Base-by-base conservation (phyloP, 2,888 invertebrate genomes). In the Phorcus lineatus region DNA sequence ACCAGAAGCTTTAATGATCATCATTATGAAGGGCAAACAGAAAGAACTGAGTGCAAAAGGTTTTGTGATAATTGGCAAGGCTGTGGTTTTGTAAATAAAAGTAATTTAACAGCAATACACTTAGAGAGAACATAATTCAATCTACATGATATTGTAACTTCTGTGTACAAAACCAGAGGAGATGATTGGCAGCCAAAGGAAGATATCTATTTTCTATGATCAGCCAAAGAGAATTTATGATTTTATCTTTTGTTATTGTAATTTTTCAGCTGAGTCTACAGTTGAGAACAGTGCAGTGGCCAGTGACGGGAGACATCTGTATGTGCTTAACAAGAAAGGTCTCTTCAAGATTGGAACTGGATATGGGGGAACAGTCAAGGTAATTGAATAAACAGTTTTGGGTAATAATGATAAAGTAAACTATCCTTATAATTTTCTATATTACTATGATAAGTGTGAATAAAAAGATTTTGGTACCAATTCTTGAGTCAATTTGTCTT, bases 261-360 rank as follows among this genome's bases (percentile, higher is more conserved):
- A 22, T 22, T 28, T 74, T 80, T 76, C 77, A 80, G 84, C 79
- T 52, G 81, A 81, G 16, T 74, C 78, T 47, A 62, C 74, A n/a
- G 83, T 83, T 9, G 86, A 84, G 74, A 83, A 82, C 77, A 84
- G 85, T 80, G 91, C 93, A 3, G 94, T 98, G 90, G 96, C 97
- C 9, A 97, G 97, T 86, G 98, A 99, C 93, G 99, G 99, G 13
- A 96, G 96, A 85, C 98, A 95, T 93, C 94, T 99, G 78, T 99
- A 97, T 93, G 94, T 99, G 40, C 96, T 97, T 88, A 93, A 92
- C 82, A 89, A 88, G 78, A 96, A 96, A 13, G 97, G 97, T 0
- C 94, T 99, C 70, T 95, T 97, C 84, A 99, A 99, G 94, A 95
- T 99, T 83, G 99, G 99, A 22, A 97, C 98, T 77, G 99, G 99